Conservation (phyloP, 1,140 invertebrate species). For the Cylas formicarius region DNA sequence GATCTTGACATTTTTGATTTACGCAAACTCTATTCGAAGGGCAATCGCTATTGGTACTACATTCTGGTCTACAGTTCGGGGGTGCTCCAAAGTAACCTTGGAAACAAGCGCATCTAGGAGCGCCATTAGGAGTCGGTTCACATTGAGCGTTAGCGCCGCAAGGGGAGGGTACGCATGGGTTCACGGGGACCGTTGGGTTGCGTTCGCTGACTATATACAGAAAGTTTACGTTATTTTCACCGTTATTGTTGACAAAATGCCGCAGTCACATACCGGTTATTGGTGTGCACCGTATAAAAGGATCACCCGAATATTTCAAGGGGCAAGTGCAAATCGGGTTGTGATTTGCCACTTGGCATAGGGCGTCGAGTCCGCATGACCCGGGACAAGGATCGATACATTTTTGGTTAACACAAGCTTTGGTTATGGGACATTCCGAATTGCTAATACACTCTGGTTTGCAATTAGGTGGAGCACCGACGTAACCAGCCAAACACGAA, state of each 20-base stretch:
- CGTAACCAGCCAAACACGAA: slow-evolving; percentile 61
- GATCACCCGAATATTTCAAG: slow-evolving; percentile 57
- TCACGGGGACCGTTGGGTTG: slow-evolving; percentile 31
- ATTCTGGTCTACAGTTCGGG: slow-evolving; percentile 61
- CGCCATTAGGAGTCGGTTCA: slow-evolving; percentile 47
- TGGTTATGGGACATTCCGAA: slow-evolving; percentile 54
- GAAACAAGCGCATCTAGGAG: slow-evolving; percentile 55
- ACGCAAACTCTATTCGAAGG: slow-evolving; percentile 52
- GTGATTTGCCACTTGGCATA: slow-evolving; percentile 63
- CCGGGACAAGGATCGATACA: slow-evolving; percentile 63
- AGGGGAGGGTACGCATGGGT: slow-evolving; percentile 66
- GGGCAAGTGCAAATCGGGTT: slow-evolving; percentile 61
- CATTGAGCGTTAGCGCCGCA: slow-evolving; percentile 72
- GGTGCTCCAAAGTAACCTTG: slow-evolving; percentile 56
- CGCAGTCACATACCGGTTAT: slow-evolving; percentile 32
- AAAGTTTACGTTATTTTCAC: neutral
- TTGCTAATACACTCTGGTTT: slow-evolving; percentile 62
- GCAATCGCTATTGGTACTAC: slow-evolving; percentile 60
- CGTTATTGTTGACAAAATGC: neutral
- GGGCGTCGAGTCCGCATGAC: slow-evolving; percentile 57
- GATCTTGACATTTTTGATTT: slow-evolving; percentile 59
- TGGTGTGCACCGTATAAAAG: slow-evolving; percentile 51
- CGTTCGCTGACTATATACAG: neutral
- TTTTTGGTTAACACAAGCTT: slow-evolving; percentile 58
- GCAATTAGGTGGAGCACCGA: slow-evolving; percentile 63